A percentile compares a stretch with the other conserved stretches of the same genome.
phyloP scores from a whole-genome alignment of 2,113 vertebrate species.

The Zapornia atra region DNA sequence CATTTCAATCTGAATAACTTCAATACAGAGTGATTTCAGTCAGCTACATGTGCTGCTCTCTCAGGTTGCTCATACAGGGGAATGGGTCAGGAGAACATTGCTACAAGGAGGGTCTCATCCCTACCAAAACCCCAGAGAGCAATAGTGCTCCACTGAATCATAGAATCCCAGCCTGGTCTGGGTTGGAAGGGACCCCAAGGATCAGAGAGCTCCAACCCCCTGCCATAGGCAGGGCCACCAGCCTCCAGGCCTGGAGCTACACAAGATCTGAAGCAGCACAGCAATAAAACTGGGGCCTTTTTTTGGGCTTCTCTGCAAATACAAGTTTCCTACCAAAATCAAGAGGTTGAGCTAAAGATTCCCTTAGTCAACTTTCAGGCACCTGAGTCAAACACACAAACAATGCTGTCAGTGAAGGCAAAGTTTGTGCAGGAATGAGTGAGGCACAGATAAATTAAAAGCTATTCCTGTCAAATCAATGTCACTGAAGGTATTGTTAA shows the following conservation, averaged over 20 bases:
- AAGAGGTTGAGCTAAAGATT: slow-evolving; percentile 21
- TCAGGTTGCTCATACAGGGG: neutral
- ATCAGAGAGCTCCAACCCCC: too few relatives aligned
- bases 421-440: slow-evolving; percentile 24
- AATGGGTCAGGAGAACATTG: neutral
- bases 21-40: neutral
- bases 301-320: neutral
- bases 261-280: neutral
- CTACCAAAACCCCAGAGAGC: neutral
- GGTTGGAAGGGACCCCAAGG: too few relatives aligned
- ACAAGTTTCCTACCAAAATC: neutral
- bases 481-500: slow-evolving; percentile 5
- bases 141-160: neutral
- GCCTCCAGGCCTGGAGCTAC: too few relatives aligned
- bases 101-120: neutral
- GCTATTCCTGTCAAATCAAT: slow-evolving; percentile 44
- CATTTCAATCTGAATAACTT: neutral
- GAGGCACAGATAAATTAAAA: slow-evolving; percentile 48
- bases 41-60: neutral
- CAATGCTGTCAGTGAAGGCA: neutral
- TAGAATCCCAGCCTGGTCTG: too few relatives aligned
- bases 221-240: too few relatives aligned
- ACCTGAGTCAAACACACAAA: neutral
- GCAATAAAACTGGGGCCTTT: neutral
- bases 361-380: slow-evolving; percentile 36